A percentile compares a stretch with the other conserved stretches of the same genome.
These are phyloP conservation scores for Temnothorax rugatulus DNA, from an alignment of 2,888 invertebrate species.

Conservation along the genomic window DNA sequence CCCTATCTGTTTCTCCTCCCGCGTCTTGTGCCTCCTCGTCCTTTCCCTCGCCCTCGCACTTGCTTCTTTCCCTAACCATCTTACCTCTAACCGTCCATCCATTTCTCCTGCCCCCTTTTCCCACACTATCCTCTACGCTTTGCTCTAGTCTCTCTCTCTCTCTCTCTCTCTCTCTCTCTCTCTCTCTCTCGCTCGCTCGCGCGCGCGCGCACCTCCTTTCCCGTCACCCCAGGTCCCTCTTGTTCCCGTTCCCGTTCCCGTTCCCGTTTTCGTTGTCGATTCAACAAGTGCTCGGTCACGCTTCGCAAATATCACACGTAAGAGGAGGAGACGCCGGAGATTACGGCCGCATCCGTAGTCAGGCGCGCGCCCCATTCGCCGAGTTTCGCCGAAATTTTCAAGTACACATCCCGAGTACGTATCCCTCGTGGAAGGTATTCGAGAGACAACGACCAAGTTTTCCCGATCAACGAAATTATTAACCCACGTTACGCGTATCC, in stretches of 20 bases:
- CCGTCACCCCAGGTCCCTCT: constrained; percentile 46
- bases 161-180: constrained; percentile 12
- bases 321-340: constrained; percentile 53
- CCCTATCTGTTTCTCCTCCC: constrained; percentile 28
- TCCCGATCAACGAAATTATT: constrained; percentile 28
- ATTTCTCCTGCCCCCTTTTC: constrained; percentile 47
- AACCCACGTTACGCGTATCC: not conserved
- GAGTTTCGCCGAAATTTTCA: constrained; percentile 40
- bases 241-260: constrained; percentile 63
- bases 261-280: constrained; percentile 73
- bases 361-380: not conserved
- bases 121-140: constrained; percentile 33
- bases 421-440: not conserved
- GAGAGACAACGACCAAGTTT: constrained; percentile 24
- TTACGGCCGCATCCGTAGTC: constrained; percentile 45
- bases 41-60: constrained; percentile 27
- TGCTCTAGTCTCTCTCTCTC: constrained; percentile 41
- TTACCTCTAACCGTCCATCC: constrained; percentile 46
- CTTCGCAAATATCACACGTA: constrained; percentile 69
- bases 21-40: constrained; percentile 34
- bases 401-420: constrained; percentile 5
- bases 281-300: constrained; percentile 80
- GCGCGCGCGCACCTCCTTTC: constrained; percentile 28
- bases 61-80: constrained; percentile 48
- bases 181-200: not conserved